Base-by-base conservation (phyloP, 1,140 invertebrate genomes). In the Eurosta solidaginis region DNA sequence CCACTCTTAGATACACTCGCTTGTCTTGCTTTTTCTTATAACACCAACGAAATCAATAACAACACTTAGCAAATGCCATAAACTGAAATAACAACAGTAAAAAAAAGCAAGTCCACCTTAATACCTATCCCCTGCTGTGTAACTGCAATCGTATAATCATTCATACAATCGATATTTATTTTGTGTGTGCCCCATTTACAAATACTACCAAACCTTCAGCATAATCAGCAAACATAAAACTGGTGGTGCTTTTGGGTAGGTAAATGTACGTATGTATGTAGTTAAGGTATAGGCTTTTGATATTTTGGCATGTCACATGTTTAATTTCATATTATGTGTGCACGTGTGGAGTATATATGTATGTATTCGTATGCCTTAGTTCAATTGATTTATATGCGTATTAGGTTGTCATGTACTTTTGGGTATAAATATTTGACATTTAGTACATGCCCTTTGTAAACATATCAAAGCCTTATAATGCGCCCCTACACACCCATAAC, bases 141-240 rank as follows among this genome's bases (percentile, higher is more conserved):
- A 22, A 12, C 10, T 20, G 14, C 33, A 68, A 68, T 20, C 59
- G 33, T 20, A 10, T n/a, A 36, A 40, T 68, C n/a, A 12, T 36
- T 29, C 33, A 68, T n/a, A n/a, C n/a, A 54, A 68, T 68, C 59
- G 59, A 68, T 68, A 68, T 68, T 17, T 42, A n/a, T 40, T 68
- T 68, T 33, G 22, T 68, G 29, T 68, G 29, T n/a, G n/a, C n/a
- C n/a, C 36, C 40, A 40, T 40, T 25, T 68, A 68, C 29, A 42
- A 40, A 36, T 42, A 68, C 33, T 36, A 7, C 1, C n/a, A n/a
- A n/a, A n/a, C n/a, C n/a, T n/a, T n/a, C n/a, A n/a, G n/a, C n/a
- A n/a, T n/a, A n/a, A n/a, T n/a, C 7, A 10, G 27, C 25, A 27
- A 33, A 17, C 25, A 14, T 22, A n/a, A n/a, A n/a, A n/a, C n/a